Percentiles rank a stretch among this genome's conserved stretches.
Evolutionary conservation across 2,113 vertebrate species (phyloP).

Genomic region (Pluvianellus socialis): DNA sequence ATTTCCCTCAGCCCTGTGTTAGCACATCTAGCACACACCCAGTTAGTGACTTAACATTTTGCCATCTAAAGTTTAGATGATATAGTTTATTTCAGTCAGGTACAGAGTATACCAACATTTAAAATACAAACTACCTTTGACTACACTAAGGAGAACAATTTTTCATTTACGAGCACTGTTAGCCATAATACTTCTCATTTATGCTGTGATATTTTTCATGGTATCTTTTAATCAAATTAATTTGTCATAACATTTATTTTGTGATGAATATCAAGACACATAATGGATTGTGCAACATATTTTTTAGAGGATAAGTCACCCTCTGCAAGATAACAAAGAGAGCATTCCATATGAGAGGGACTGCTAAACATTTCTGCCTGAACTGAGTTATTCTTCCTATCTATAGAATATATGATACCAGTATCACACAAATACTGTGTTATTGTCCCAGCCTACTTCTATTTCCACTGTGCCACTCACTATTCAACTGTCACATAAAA

Average conservation of each 20-base stretch:
- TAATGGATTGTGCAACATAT: background rate
- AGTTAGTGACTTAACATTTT: background rate
- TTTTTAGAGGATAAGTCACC: background rate
- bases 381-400: background rate
- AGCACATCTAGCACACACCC: background rate
- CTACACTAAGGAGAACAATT: background rate
- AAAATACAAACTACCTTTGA: background rate
- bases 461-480: background rate
- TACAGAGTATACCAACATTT: background rate
- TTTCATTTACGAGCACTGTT: background rate
- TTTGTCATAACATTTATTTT: slow-evolving; percentile 21
- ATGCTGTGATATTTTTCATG: background rate
- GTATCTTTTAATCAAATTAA: background rate
- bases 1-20: background rate
- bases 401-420: background rate
- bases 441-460: background rate
- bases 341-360: background rate
- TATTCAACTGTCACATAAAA: background rate
- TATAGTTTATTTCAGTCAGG: background rate
- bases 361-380: background rate
- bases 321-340: background rate
- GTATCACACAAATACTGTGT: background rate
- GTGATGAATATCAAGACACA: background rate
- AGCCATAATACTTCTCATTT: background rate
- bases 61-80: background rate